Base-by-base conservation (phyloP, 2,888 invertebrate species). In the Chironomus tentans region DNA sequence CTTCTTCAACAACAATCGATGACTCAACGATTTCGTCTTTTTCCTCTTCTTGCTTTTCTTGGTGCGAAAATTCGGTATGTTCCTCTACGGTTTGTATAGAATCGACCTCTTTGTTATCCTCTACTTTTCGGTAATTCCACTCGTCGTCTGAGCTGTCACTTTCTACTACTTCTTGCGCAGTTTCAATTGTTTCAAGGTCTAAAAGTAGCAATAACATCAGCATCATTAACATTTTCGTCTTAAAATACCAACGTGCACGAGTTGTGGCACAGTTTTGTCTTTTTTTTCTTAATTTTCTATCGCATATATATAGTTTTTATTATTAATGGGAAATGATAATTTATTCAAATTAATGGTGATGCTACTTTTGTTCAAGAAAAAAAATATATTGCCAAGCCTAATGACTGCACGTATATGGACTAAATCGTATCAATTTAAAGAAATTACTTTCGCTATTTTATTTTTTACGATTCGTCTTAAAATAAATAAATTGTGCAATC, bases 41-140 rank as follows among this genome's bases (percentile, higher is more conserved):
- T n/a, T n/a, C n/a, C n/a, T 13, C 13, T 12, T 50, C 50, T 50
- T 12, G 50, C 3, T 13, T 4, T 50, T 50, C 15, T 15, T 56
- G 56, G 18, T 56, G 56, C 3, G 56, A 7, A 56, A 56, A 18
- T 38, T 73, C 74, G n/a, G n/a, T 56, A 13, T 50, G 21, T 61
- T 61, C 69, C 47, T 77, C 74, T 12, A 47, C 75, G 2, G 18
- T 24, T 15, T 62, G 38, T 46, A 48, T 38, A 15, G 56, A 18
- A 22, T 88, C 87, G 81, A 88, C 88, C 82, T 89, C 88, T 79
- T 88, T 87, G 77, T 86, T 86, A 81, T 89, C 90, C 56, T 56
- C 56, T 80, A 89, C 88, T 82, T 89, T 88, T 83, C 88, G 90
- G 83, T 92, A 94, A 83, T 93, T 92, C 93, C 92, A 93, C 90